Evolutionary conservation across 2,888 invertebrate species (phyloP), one percentile per base, ranked within the genome.

Genomic region (Pheosia gnoma): DNA sequence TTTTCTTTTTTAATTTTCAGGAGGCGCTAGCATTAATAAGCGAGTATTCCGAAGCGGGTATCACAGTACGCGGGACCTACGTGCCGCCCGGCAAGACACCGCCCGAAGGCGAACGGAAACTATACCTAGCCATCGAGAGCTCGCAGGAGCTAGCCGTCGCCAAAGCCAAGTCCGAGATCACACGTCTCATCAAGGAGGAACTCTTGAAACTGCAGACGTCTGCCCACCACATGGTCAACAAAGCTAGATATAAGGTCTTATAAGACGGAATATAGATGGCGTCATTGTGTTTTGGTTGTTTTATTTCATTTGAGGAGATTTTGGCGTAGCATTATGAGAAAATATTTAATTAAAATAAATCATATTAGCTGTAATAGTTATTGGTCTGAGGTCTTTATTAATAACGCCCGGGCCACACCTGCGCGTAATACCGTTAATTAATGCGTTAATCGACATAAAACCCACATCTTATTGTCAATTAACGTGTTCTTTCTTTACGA

Each of bases 111-210:
- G 99, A 99, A 80, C 94, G 99, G 36, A 99, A 99, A 84, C 94
- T 99, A 0, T 99, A 99, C 90, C 94, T 99, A 72, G 99, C 99
- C n/a, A 99, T 99, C 77, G 99, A 99, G 87, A 99, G 99, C 78
- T 98, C 99, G 3, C 98, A 98, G 80, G 99, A 99, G 85, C 94
- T 99, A 69, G 98, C 99, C 1, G 98, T 99, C 10, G 97, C 98
- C 60, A 98, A 98, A 87, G 99, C 99, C 0, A 98, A 98, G 89
- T 97, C 98, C 3, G 99, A 99, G 91, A 99, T 99, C 60, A 98
- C 99, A 0, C 95, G 99, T 41, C 95, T 99, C 60, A 99, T 99
- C 83, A 99, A 99, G 87, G 99, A 99, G 89, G 99, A 99, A 85
- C 94, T 99, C 60, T 95, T 99, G 56, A 98, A 99, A 90, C 93